Evolutionary conservation across 2,113 vertebrate genomes (phyloP), one percentile per base, ranked within the genome.

Genomic region (Ciconia maguari): DNA sequence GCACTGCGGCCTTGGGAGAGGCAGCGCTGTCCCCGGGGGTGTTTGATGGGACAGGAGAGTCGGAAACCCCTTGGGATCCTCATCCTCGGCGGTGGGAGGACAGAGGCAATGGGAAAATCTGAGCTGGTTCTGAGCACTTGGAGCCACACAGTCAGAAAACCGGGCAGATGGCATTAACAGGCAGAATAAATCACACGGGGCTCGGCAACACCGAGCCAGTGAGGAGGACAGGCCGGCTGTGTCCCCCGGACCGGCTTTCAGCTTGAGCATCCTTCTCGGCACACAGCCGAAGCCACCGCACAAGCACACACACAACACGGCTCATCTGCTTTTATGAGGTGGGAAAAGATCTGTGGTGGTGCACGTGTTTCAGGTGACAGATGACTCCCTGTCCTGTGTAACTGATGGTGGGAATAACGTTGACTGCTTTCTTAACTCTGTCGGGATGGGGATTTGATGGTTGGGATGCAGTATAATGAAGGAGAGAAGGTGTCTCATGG

Each of bases 271-370:
- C 58, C 27, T 44, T 32, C 68, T 38, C 11, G 1, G 54, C 78
- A 34, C 14, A 2, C 36, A 16, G 87, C 62, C 5, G 2, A 8
- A 62, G 76, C 82, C 55, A 10, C 51, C 5, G 3, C 32, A 3
- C 51, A 7, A 27, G n/a, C 58, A 42, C 16, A 22, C 38, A 38
- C 57, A 11, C 57, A n/a, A n/a, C 85, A 44, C 11, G 30, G 57
- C 62, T 91, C 84, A 41, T 66, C 84, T 81, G 75, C 68, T 91
- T 81, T 77, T 81, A 85, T 71, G 79, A 71, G 79, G n/a, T 61
- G 83, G 74, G 88, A 61, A 44, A 81, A 81, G 88, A 71, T 46
- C n/a, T 55, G 64, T 29, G 84, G 64, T 61, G 58, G 36, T n/a
- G 46, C 57, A 17, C 12, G 3, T n/a, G 62, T 26, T 48, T 13